phyloP scores from a whole-genome alignment of 2,113 vertebrate genomes.

The Bos indicus region DNA sequence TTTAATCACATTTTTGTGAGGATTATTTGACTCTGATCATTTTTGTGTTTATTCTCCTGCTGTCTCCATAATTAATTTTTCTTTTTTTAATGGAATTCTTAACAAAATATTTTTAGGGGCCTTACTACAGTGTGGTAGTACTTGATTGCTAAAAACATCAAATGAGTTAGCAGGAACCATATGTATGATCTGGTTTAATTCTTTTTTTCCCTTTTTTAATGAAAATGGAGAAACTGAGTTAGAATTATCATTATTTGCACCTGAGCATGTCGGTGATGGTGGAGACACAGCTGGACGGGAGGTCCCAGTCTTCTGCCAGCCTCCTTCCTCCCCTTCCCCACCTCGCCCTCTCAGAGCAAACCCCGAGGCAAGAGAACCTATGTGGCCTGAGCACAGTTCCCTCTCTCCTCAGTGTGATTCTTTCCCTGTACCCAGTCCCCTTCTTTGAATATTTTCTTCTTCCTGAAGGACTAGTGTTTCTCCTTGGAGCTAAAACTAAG shows the following conservation, averaged over 20 bases:
- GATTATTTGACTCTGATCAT: not conserved
- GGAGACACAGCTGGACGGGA: not conserved
- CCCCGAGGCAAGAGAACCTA: not conserved
- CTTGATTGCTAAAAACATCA: not conserved
- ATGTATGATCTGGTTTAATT: not conserved
- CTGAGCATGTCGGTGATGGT: no score
- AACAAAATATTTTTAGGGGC: not conserved
- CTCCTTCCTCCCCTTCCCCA: rapidly evolving
- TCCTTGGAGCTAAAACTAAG: not conserved
- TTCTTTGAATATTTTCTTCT: not conserved
- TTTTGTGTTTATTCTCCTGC: not conserved
- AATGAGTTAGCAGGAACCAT: not conserved
- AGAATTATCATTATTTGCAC: not conserved
- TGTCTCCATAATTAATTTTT: not conserved
- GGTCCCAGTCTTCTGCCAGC: not conserved
- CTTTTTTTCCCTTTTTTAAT: not conserved
- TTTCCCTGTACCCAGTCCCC: not conserved
- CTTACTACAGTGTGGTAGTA: not conserved
- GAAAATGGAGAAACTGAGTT: not conserved
- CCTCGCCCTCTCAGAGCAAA: not conserved
- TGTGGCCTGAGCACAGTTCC: not conserved
- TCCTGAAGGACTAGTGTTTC: not conserved
- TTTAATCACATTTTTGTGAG: not conserved
- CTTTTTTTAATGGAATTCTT: not conserved
- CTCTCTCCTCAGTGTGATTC: not conserved